Evolutionary conservation across 2,113 vertebrate species (phyloP).

Genomic region (Phyllostomus hastatus): DNA sequence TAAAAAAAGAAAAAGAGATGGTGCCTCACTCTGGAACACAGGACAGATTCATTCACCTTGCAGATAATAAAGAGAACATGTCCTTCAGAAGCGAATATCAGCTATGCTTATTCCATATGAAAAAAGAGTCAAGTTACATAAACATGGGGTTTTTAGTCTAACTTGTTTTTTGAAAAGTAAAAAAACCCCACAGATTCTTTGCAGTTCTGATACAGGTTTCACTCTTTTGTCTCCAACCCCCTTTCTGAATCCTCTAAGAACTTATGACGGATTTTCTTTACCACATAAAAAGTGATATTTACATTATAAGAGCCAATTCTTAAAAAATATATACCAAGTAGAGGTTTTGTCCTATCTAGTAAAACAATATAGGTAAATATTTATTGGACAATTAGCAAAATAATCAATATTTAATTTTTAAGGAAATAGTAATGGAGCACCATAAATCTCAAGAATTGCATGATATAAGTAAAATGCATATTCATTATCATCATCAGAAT

Average conservation of each 20-base stretch:
- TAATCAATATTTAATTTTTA: neutral
- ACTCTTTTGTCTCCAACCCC: neutral
- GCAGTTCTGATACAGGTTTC: neutral
- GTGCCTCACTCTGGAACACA: neutral
- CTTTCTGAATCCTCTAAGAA: neutral
- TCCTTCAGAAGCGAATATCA: neutral
- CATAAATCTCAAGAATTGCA: neutral
- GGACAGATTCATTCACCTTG: neutral
- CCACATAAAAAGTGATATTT: neutral
- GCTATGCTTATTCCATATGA: neutral
- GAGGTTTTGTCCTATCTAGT: neutral
- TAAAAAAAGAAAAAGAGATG: neutral
- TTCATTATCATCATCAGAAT: neutral
- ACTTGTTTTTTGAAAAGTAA: neutral
- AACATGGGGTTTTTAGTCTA: neutral
- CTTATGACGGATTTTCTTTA: neutral
- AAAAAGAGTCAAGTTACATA: neutral
- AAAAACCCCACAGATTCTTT: neutral
- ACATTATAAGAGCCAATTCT: neutral
- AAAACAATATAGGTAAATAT: neutral
- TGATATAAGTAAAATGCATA: neutral
- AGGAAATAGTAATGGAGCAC: neutral
- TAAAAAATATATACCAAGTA: neutral
- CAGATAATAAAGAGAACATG: neutral
- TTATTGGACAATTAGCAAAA: neutral